These are phyloP conservation scores for Ispidina picta DNA, from an alignment of 2,797 vertebrate genomes.

Conservation along the genomic window DNA sequence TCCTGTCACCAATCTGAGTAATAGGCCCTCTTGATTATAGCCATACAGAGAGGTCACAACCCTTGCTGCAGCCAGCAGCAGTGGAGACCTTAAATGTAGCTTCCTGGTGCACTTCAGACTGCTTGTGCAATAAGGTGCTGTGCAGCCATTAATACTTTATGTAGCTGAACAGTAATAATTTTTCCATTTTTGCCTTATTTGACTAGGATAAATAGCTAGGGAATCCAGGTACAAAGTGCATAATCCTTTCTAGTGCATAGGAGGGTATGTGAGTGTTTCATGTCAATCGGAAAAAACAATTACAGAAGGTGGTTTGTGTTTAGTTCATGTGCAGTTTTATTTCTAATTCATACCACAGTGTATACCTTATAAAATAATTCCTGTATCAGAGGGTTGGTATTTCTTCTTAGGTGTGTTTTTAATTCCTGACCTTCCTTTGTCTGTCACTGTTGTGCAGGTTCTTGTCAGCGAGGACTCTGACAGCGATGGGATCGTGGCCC, in stretches of 20 bases:
- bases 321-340: rapidly evolving
- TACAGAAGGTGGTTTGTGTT: background rate
- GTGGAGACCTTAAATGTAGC: rapidly evolving
- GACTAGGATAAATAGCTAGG: background rate
- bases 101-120: background rate
- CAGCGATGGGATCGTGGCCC: slow-evolving; percentile 93
- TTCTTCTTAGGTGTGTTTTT: background rate
- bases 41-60: background rate
- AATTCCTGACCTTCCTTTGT: background rate
- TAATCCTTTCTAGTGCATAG: background rate
- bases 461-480: slow-evolving; percentile 95
- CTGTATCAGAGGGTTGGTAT: background rate
- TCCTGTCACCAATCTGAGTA: background rate
- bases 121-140: background rate
- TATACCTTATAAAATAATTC: rapidly evolving
- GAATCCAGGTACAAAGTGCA: background rate
- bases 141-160: background rate
- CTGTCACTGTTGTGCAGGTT: slow-evolving; percentile 79
- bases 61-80: background rate
- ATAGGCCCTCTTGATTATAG: background rate
- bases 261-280: background rate
- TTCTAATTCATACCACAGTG: background rate
- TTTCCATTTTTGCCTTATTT: background rate
- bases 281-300: background rate
- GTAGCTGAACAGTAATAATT: background rate